Evolutionary conservation across 2,888 invertebrate genomes (phyloP).

Genomic region (Trichopoda pennipes): DNA sequence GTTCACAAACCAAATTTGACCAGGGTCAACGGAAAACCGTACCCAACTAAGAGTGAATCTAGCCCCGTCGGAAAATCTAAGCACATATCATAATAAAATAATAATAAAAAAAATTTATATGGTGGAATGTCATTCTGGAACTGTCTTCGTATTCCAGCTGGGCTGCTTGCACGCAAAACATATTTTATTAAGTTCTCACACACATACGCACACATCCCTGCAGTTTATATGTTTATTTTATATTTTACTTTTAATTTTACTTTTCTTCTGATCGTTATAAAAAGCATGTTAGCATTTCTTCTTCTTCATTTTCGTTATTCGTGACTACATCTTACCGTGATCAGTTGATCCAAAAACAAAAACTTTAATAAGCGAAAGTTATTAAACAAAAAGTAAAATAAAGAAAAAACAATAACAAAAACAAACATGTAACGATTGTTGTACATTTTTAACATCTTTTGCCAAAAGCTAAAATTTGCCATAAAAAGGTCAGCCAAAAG

Average conservation of each 20-base stretch:
- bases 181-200: neutral
- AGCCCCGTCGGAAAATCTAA: too few species aligned
- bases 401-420: neutral
- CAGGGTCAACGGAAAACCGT: too few species aligned
- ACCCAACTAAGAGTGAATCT: too few species aligned
- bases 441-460: slow-evolving; percentile 4
- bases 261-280: too few species aligned
- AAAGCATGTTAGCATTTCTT: slow-evolving; percentile 5
- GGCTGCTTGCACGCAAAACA: neutral
- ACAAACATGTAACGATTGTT: slow-evolving; percentile 5
- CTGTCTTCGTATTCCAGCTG: neutral
- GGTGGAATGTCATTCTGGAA: neutral
- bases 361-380: slow-evolving; percentile 36
- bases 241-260: too few species aligned
- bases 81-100: too few species aligned
- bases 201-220: too few species aligned
- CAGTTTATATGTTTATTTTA: too few species aligned
- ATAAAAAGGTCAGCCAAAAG: slow-evolving; percentile 49
- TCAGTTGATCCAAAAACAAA: slow-evolving; percentile 16
- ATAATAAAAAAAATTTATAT: too few species aligned
- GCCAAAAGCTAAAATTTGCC: slow-evolving; percentile 40
- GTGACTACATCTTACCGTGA: neutral
- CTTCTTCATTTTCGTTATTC: neutral
- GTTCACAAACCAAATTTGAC: too few species aligned
- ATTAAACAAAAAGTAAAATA: neutral